Evolutionary conservation across 2,797 vertebrate genomes (phyloP), one percentile per base, ranked within the genome.

Genomic region (Lepus townsendii): DNA sequence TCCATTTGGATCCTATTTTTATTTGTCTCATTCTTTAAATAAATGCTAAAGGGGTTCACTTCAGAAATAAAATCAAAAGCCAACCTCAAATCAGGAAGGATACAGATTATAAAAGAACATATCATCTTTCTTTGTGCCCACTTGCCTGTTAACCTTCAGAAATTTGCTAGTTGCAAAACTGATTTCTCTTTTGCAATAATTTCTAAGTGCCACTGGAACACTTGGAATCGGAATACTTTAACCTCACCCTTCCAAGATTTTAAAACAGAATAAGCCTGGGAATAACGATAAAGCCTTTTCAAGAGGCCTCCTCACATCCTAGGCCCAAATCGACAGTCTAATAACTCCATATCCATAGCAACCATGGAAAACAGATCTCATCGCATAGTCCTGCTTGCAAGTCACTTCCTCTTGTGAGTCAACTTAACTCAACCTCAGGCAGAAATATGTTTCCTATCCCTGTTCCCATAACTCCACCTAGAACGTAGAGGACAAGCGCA

Each of bases 1-100:
- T 73, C 72, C 60, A 54, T 75, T 80, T 89, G 76, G 76, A 78
- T 50, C 17, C 65, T 87, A 88, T 88, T 69, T 24, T 60, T 42
- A 62, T 88, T 8, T 47, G 30, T 80, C 30, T 93, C 42, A 30
- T 80, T 80, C 75, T 94, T 96, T 93, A 95, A 92, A 79, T 93
- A 93, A 94, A 82, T 38, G 22, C 13, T n/a, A 86, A 86, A 86
- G 73, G 47, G 83, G 13, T 85, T 92, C 42, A 75, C 22, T 90
- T 30, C 26, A 88, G 77, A 92, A 93, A 94, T 63, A 91, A 96
- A 92, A 82, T 47, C 4, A 30, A 90, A 89, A 92, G 63, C 24
- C 75, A 93, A 77, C 4, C 69, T 93, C 76, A 73, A 83, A 62
- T 90, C 52, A 87, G 30, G 60, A 88, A 90, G 92, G 76, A 78